Base-by-base conservation (phyloP, 1,140 invertebrate species). In the Melitaea cinxia region DNA sequence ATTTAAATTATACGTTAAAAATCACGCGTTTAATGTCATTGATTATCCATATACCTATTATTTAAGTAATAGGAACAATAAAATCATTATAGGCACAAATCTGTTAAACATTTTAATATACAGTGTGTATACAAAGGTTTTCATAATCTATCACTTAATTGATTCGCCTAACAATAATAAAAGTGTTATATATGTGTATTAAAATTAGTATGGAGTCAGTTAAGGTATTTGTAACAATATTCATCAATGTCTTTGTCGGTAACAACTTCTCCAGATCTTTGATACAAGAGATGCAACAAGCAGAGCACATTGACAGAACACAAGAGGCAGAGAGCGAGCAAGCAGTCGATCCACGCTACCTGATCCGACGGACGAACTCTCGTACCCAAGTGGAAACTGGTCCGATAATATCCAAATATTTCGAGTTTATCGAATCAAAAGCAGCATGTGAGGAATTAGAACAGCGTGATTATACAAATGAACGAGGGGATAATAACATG, bases 291-390 rank as follows among this genome's bases (percentile, higher is more conserved):
- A 90, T 90, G 88, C 83, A 92, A 70, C 58, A 91, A 89, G 83
- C 90, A 92, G 62, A 91, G 77, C 68, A 91, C 79, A 88, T 91
- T 91, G 75, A 92, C 76, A 58, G 91, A 92, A 75, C 91, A 91
- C 76, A 92, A 83, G 19, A 92, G 85, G 76, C 86, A 91, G 68
- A 91, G 79, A 83, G 89, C 90, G 80, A 92, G 84, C 83, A 92
- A 88, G 85, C 90, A 91, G 80, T 92, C 90, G 70, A 91, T 77
- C 89, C 90, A 91, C 84, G 85, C 88, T 91, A 91, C 91, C 90
- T 91, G 88, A 78, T 85, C 80, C 72, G 81, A 89, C 84, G 85
- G 80, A 84, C 86, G 85, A 88, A 84, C 84, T 54, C 89, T 70
- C 73, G 77, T 65, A 58, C 89, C 88, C 81, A 92, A 83, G 77